Evolutionary conservation across 1,140 invertebrate species (phyloP), one percentile per base, ranked within the genome.

Genomic region (Antheraea pernyi): DNA sequence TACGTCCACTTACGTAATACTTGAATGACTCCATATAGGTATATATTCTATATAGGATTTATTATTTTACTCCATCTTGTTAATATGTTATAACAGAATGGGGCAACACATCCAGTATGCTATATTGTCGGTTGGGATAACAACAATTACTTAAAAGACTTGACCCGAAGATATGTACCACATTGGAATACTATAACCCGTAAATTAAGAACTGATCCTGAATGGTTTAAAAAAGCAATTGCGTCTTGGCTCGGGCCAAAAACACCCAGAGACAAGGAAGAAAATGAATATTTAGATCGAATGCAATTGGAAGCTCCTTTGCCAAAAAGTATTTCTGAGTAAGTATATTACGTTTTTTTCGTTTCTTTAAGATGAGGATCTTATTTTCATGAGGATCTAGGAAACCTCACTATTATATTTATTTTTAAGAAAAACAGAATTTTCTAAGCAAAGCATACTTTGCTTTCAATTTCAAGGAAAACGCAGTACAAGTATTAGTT

Each of bases 41-140:
- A n/a, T n/a, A n/a, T n/a, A n/a, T n/a, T n/a, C n/a, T n/a, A n/a
- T n/a, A 30, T 4, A 30, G 22, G 22, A 30, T 30, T 30, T 30
- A 30, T 30, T 30, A 30, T 30, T 30, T 1, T 30, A 30, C 22
- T 30, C 1, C 22, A 30, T 30, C 4, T 30, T 30, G 22, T 30
- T 30, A 30, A 42, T 42, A 9, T 42, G 39, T 11, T 9, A 9
- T 16, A 53, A 53, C 16, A 97, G 97, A 94, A 92, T 89, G 93
- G 93, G 78, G 94, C 95, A 0, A 94, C 94, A 0, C 94, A 96
- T 76, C 97, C 97, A 42, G 92, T 98, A 11, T 91, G 94, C 6
- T 99, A 99, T 85, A 93, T 98, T 0, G 81, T 99, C 19, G 96
- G 95, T 5, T 98, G 96, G 94, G 96, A 97, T 84, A 96, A 96